Base-by-base conservation (phyloP, 2,888 invertebrate species). In the Epirrita christyi region DNA sequence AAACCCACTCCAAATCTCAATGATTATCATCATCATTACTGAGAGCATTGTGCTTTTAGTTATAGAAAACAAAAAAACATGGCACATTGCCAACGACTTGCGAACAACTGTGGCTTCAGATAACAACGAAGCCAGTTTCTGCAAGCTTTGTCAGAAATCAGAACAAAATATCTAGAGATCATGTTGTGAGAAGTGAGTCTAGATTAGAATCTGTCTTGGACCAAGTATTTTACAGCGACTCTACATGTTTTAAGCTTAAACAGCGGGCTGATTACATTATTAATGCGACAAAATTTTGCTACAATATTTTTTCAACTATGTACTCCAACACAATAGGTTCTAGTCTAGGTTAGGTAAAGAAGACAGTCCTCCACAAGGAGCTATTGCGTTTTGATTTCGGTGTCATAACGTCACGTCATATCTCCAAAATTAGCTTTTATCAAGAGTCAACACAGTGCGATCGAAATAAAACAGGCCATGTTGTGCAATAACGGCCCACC, bases 401-500 rank as follows among this genome's bases (percentile, higher is more conserved):
- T 21, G 21, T 21, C 2, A n/a, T n/a, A 21, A 21, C 21, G 21
- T 21, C 21, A 4, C 13, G 38, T 40, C 29, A 42, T 29, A 7
- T 34, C 9, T 44, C 45, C 27, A 42, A 46, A 53, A 50, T 49
- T 56, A 59, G 54, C 28, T 54, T 40, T 42, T 49, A 34, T 41
- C 21, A 29, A 32, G 45, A 32, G 47, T 9, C 10, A 46, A 21
- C 32, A n/a, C 37, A 50, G 40, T 27, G 50, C 44, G 57, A 61
- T 55, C 43, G 47, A 63, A 61, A 63, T 66, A 63, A 66, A 63
- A 62, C 66, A 66, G 62, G 63, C 50, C 59, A 64, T 66, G 68
- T 80, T 75, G 71, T 71, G 66, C 61, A 77, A 78, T 64, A 73
- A 71, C 71, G 76, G 72, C 75, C 71, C 70, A 69, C 75, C 73